Base-by-base conservation (phyloP, 2,888 invertebrate genomes). In the Epiblema foenella region DNA sequence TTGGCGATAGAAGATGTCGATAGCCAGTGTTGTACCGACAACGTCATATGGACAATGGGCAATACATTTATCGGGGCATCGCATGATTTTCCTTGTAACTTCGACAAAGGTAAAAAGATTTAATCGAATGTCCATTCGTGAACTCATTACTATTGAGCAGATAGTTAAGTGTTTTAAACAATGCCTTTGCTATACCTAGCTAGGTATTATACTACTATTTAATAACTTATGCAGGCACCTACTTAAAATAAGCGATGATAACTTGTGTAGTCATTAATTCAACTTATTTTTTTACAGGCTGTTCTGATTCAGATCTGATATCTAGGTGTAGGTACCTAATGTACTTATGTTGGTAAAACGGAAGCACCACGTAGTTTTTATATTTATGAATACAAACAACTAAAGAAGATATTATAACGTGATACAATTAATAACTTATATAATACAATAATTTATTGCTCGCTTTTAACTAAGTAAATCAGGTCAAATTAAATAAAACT, bases 1-100 rank as follows among this genome's bases (percentile, higher is more conserved):
- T 88, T 87, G 83, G 84, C 84, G 86, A 87, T 88, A 79, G 77
- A 69, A 75, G 87, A 88, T 87, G 77, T 72, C 75, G 88, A 89
- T 88, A 87, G 81, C 75, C 77, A 70, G 73, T 73, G 79, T 72
- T 82, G 82, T 86, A 87, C 85, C 80, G 85, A 85, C 86, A 83
- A 80, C 81, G 83, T 79, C 78, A 75, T 77, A 73, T 79, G 84
- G 83, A 89, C 88, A 88, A 88, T 88, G 76, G 84, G 77, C 81
- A 85, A 85, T 86, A 84, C 79, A 75, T 80, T 84, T 86, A 75
- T 86, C 85, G 83, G 75, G 72, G 56, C 73, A 84, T 85, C 82
- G 72, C 70, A 71, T 79, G 79, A 80, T 80, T 79, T 79, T 76
- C 67, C 70, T n/a, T 65, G 71, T 75, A 70, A 65, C 59, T 54